A percentile compares a stretch with the other conserved stretches of the same genome.
Conservation (phyloP, 2,888 invertebrate genomes). For the Drosophila mimica region DNA sequence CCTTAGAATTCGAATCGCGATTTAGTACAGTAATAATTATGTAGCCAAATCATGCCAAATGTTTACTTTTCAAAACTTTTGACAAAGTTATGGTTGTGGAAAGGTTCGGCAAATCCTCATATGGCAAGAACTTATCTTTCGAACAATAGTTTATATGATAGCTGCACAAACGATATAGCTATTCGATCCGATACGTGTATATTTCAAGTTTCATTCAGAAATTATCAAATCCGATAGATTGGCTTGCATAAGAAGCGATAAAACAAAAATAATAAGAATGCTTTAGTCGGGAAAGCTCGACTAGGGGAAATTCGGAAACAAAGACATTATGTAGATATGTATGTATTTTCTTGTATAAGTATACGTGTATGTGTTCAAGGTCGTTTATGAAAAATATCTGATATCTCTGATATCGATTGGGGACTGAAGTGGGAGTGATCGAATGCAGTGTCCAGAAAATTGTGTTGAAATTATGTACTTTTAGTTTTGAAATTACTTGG, state of each 20-base stretch:
- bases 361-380: neutral
- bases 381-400: too few species aligned
- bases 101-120: neutral
- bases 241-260: too few species aligned
- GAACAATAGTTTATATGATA: neutral
- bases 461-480: neutral
- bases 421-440: too few species aligned
- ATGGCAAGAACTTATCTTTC: neutral
- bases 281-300: too few species aligned
- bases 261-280: too few species aligned
- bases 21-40: neutral
- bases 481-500: neutral
- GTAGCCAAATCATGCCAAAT: neutral
- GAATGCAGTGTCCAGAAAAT: too few species aligned
- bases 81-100: neutral
- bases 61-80: neutral
- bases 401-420: too few species aligned
- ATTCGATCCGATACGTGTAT: neutral
- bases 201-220: neutral
- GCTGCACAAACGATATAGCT: neutral
- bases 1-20: neutral
- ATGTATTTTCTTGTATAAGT: neutral
- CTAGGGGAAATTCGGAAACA: too few species aligned
- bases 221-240: too few species aligned
- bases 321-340: too few species aligned